Conservation (phyloP, 2,113 vertebrate species). For the Crotalus viridis region DNA sequence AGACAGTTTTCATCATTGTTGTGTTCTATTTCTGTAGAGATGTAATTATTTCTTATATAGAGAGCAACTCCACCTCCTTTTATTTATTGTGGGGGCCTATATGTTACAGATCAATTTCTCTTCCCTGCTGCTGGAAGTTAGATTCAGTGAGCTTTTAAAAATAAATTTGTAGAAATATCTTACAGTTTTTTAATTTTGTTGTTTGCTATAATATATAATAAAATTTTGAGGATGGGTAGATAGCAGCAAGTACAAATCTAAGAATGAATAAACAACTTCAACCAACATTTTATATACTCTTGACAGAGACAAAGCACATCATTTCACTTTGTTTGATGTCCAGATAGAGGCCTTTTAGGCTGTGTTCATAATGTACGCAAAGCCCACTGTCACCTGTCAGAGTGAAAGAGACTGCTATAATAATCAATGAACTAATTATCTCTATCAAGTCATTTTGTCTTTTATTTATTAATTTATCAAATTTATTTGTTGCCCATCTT, state of each 20-base stretch:
- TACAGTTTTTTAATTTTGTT: neutral
- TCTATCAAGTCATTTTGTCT: neutral
- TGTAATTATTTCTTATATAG: too few relatives aligned
- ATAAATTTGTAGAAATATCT: neutral
- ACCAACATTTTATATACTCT: neutral
- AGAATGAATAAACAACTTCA: neutral
- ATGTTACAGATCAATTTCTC: neutral
- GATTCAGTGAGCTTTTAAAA: neutral
- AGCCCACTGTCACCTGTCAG: neutral
- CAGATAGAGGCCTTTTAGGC: neutral
- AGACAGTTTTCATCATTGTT: too few relatives aligned
- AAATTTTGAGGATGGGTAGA: neutral
- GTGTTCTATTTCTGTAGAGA: too few relatives aligned
- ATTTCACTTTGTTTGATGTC: neutral
- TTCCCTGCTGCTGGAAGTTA: neutral
- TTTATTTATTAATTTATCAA: neutral
- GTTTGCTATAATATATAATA: neutral
- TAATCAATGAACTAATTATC: neutral
- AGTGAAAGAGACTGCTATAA: neutral
- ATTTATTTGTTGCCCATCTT: neutral
- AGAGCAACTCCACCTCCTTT: too few relatives aligned
- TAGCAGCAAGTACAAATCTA: neutral
- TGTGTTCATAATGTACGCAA: neutral
- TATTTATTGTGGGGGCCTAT: neutral
- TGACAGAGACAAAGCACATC: neutral